Percentiles rank a stretch among this genome's conserved stretches.
Conservation (phyloP, 2,797 vertebrate species). For the Poliocrania exsul region DNA sequence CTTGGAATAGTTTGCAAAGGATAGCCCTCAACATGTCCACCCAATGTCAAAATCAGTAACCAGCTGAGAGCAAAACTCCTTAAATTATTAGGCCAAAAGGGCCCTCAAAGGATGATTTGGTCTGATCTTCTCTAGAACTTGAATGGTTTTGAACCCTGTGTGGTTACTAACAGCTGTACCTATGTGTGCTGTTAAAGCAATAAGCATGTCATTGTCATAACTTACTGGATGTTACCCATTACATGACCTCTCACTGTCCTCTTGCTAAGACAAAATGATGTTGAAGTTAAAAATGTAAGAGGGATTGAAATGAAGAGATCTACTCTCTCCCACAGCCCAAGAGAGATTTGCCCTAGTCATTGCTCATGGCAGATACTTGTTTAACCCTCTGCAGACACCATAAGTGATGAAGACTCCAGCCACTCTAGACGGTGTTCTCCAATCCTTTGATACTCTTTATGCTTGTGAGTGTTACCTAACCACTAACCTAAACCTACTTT, state of each 20-base stretch:
- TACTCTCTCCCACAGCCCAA: neutral
- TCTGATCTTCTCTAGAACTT: neutral
- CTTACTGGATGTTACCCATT: neutral
- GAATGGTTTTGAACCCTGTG: neutral
- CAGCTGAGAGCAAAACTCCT: neutral
- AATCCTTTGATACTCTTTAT: neutral
- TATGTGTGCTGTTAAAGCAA: conserved; percentile 7
- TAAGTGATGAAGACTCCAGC: neutral
- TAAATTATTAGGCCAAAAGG: neutral
- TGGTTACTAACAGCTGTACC: neutral
- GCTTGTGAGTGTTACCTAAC: neutral
- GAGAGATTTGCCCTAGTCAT: neutral
- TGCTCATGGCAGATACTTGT: neutral
- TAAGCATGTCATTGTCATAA: neutral
- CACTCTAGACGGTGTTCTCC: neutral
- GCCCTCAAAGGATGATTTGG: neutral
- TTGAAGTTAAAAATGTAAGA: neutral
- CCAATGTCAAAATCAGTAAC: neutral
- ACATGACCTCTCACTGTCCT: neutral
- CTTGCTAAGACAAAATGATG: neutral
- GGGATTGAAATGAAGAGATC: neutral
- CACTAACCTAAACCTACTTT: neutral
- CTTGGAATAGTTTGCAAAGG: neutral
- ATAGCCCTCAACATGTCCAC: fast-evolving
- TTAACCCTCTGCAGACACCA: neutral